These are phyloP conservation scores for Sphecodes monilicornis DNA, from an alignment of 2,888 invertebrate genomes.

Conservation along the genomic window DNA sequence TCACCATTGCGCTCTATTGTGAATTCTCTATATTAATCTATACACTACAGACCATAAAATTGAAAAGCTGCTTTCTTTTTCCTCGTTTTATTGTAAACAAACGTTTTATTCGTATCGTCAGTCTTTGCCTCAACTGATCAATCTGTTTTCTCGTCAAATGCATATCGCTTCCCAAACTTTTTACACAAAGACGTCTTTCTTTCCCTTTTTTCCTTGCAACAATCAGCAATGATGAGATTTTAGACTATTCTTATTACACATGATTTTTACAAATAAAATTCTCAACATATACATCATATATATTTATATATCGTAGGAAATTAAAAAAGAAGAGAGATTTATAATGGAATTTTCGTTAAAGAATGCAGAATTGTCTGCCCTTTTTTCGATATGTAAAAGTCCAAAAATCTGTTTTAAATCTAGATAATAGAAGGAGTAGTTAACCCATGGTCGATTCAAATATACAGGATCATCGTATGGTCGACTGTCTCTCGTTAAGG, in stretches of 20 bases:
- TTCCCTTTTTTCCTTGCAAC: conserved; percentile 9
- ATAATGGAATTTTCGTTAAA: conserved; percentile 58
- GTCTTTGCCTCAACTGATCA: conserved; percentile 36
- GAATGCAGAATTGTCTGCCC: conserved; percentile 68
- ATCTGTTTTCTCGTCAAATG: conserved; percentile 12
- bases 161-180: conserved; percentile 12
- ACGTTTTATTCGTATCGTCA: conserved; percentile 27
- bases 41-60: conserved; percentile 32
- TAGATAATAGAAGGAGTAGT: conserved; percentile 60
- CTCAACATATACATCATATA: conserved; percentile 30
- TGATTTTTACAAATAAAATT: conserved; percentile 42
- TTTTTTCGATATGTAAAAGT: conserved; percentile 79
- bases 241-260: conserved; percentile 47
- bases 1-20: conserved; percentile 56
- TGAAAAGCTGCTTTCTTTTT: conserved; percentile 23
- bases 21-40: conserved; percentile 14
- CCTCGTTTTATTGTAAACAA: conserved; percentile 20
- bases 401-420: conserved; percentile 68
- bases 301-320: conserved; percentile 11
- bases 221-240: conserved; percentile 62
- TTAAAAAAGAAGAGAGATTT: conserved; percentile 32
- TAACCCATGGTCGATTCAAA: conserved; percentile 54
- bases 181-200: conserved; percentile 12
- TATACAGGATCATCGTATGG: conserved; percentile 16
- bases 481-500: conserved; percentile 15